These are phyloP conservation scores for Melipona bicolor DNA, from an alignment of 2,888 invertebrate genomes.

Conservation along the genomic window DNA sequence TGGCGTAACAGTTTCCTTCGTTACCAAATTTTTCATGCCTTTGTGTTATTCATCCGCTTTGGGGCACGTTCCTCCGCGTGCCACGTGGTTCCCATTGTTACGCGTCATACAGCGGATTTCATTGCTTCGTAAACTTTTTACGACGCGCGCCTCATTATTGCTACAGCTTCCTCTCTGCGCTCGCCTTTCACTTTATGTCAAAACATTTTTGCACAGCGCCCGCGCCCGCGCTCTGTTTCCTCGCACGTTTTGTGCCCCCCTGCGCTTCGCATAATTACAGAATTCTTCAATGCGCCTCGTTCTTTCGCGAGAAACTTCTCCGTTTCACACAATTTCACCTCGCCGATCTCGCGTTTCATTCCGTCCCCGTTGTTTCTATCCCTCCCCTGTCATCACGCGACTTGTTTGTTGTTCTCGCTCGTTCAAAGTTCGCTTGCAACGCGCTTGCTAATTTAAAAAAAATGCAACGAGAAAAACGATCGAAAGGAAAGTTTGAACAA, in stretches of 20 bases:
- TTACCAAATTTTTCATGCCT: conserved; percentile 12
- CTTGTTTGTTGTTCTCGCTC: not conserved
- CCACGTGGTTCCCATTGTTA: conserved; percentile 10
- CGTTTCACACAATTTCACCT: not conserved
- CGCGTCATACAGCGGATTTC: not conserved
- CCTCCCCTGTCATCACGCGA: not conserved
- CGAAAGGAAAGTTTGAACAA: too few species aligned
- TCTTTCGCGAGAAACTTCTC: not conserved
- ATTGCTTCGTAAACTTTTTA: conserved; percentile 29
- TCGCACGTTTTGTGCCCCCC: not conserved
- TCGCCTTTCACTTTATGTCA: conserved; percentile 12
- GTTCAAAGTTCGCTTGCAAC: not conserved
- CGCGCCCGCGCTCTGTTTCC: too few species aligned
- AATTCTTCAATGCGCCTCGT: not conserved
- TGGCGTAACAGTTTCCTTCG: not conserved
- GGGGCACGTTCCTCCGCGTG: not conserved
- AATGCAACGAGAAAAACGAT: too few species aligned
- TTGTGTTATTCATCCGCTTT: conserved; percentile 26
- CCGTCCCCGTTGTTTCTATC: too few species aligned
- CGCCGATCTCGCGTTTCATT: not conserved
- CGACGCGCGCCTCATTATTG: conserved; percentile 31
- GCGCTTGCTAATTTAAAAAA: not conserved
- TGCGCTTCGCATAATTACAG: not conserved
- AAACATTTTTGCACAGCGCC: conserved; percentile 2
- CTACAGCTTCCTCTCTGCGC: not conserved